Percentiles rank a stretch among this genome's conserved stretches.
Evolutionary conservation across 2,113 vertebrate species (phyloP).

Genomic region (Odocoileus virginianus): DNA sequence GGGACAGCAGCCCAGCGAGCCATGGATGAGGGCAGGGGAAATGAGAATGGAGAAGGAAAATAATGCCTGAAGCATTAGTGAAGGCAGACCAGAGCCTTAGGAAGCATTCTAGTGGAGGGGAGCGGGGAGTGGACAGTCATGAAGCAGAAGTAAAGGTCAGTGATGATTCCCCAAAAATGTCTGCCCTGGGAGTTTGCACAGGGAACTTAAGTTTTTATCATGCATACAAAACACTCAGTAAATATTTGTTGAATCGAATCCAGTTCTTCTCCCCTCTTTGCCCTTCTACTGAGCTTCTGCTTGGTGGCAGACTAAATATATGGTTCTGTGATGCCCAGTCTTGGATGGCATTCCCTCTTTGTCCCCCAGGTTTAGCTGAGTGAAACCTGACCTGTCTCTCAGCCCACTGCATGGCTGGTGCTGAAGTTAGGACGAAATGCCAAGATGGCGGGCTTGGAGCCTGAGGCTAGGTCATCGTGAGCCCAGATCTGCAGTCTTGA

Average conservation of each 20-base stretch:
- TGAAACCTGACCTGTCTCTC: neutral
- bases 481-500: neutral
- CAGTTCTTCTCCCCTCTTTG: neutral
- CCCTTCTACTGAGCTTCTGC: neutral
- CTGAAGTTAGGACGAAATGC: neutral
- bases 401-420: neutral
- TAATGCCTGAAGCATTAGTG: neutral
- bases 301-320: neutral
- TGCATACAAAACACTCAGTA: constrained; percentile 38
- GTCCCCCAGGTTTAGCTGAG: neutral
- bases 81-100: neutral
- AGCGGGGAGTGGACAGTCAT: neutral
- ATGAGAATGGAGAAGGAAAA: neutral
- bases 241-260: constrained; percentile 45
- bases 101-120: neutral
- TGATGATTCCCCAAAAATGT: neutral
- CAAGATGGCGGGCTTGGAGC: neutral
- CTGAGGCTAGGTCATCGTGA: neutral
- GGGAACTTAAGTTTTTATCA: constrained; percentile 23
- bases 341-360: neutral
- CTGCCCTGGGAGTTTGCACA: constrained; percentile 47
- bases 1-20: neutral
- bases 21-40: neutral
- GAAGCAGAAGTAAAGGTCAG: constrained; percentile 31
- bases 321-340: neutral